phyloP scores from a whole-genome alignment of 1,140 invertebrate species.

The Plodia interpunctella region DNA sequence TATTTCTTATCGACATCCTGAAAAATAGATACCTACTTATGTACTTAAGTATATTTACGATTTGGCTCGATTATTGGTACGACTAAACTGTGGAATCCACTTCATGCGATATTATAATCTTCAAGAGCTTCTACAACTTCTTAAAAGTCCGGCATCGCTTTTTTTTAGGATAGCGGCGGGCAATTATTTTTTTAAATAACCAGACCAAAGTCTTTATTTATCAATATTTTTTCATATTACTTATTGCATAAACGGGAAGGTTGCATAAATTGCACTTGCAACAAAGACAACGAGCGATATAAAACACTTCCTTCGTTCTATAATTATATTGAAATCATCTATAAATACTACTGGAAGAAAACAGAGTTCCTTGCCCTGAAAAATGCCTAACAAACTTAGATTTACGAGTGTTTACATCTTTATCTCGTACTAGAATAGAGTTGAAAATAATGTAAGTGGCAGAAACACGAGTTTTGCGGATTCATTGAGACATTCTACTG shows the following conservation, averaged over 20 bases:
- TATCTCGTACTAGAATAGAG: constrained; percentile 10
- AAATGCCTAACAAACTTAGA: constrained; percentile 8
- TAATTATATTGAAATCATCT: constrained; percentile 14
- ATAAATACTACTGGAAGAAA: constrained; percentile 27
- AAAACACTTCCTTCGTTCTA: constrained; percentile 8
- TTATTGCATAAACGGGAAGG: too few species aligned
- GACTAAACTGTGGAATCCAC: too few species aligned
- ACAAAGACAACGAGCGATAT: background rate
- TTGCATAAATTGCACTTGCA: background rate
- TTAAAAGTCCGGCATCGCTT: too few species aligned
- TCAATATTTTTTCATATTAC: too few species aligned
- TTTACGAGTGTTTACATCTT: constrained; percentile 5
- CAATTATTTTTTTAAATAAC: too few species aligned
- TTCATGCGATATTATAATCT: too few species aligned
- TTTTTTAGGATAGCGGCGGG: too few species aligned
- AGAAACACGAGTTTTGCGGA: constrained; percentile 11
- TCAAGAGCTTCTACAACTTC: too few species aligned
- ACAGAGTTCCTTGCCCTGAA: constrained; percentile 26
- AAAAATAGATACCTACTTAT: too few species aligned
- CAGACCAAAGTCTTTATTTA: too few species aligned
- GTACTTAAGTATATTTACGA: too few species aligned
- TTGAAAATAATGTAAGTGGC: constrained; percentile 10
- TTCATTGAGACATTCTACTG: constrained; percentile 26
- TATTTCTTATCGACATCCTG: background rate
- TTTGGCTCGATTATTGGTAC: too few species aligned